These are phyloP conservation scores for Aphis craccivora DNA, from an alignment of 1,140 invertebrate species.

Conservation along the genomic window DNA sequence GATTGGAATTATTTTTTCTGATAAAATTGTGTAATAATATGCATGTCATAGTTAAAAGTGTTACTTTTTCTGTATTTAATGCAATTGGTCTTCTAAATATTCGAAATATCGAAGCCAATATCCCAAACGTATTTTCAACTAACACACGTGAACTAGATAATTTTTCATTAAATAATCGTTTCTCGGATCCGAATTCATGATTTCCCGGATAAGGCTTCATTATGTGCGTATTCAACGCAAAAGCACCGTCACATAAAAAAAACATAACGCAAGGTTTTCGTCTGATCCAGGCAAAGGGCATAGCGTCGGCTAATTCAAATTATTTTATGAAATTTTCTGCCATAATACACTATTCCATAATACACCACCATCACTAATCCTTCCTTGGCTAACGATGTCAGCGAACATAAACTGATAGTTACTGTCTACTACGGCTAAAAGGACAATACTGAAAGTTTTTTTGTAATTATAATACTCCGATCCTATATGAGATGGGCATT, in stretches of 20 bases:
- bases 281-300: neutral
- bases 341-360: slow-evolving; percentile 64
- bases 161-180: slow-evolving; percentile 65
- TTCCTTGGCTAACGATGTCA: slow-evolving; percentile 59
- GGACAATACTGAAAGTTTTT: slow-evolving; percentile 59
- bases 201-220: slow-evolving; percentile 66
- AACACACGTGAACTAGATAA: slow-evolving; percentile 64
- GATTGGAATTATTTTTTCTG: neutral
- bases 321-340: slow-evolving; percentile 64
- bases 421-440: slow-evolving; percentile 60
- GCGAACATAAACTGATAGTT: slow-evolving; percentile 58
- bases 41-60: slow-evolving; percentile 62
- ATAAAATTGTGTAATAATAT: slow-evolving; percentile 51
- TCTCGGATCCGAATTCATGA: slow-evolving; percentile 63
- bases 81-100: slow-evolving; percentile 64
- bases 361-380: slow-evolving; percentile 64
- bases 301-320: slow-evolving; percentile 6
- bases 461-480: slow-evolving; percentile 59
- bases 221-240: slow-evolving; percentile 64
- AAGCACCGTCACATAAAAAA: slow-evolving; percentile 67
- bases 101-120: slow-evolving; percentile 65
- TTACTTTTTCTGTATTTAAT: slow-evolving; percentile 61
- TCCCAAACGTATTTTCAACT: slow-evolving; percentile 68
- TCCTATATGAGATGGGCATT: slow-evolving; percentile 62
- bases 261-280: slow-evolving; percentile 51